A percentile compares a stretch with the other conserved stretches of the same genome.
These are phyloP conservation scores for Actinostola sp. DNA, from an alignment of 92 coral and sea anemone genomes.

Conservation along the genomic window DNA sequence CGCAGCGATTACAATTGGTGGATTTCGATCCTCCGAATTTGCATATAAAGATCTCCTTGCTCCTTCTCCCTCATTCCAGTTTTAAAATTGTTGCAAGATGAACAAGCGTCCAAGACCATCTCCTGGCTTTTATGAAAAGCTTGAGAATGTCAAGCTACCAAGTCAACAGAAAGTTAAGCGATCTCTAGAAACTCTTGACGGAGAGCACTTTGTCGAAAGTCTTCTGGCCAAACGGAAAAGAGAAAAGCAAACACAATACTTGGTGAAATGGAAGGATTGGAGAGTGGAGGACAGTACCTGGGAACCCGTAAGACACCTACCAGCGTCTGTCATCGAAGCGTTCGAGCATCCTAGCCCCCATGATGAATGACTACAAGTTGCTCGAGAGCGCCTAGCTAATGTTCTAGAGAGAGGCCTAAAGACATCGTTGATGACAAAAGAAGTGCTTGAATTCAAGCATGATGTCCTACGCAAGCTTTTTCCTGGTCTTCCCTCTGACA, in stretches of 20 bases:
- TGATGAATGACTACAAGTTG: constrained; percentile 13
- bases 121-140: constrained; percentile 6
- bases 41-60: neutral
- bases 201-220: constrained; percentile 7
- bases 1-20: too few species aligned
- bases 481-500: constrained; percentile 6
- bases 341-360: constrained; percentile 23
- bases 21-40: constrained; percentile 3
- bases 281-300: constrained; percentile 19
- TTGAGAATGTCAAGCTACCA: neutral
- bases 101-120: constrained; percentile 8
- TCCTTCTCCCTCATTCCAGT: neutral
- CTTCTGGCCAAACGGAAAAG: constrained; percentile 13
- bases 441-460: neutral
- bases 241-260: neutral
- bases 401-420: constrained; percentile 21
- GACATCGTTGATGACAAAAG: neutral
- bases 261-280: constrained; percentile 17
- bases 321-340: neutral
- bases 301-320: constrained; percentile 14
- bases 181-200: neutral
- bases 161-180: neutral
- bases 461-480: constrained; percentile 17
- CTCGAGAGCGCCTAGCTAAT: constrained; percentile 8
- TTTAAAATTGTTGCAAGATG: neutral